Conservation (phyloP, 2,797 vertebrate species). For the Cyclura pinguis region DNA sequence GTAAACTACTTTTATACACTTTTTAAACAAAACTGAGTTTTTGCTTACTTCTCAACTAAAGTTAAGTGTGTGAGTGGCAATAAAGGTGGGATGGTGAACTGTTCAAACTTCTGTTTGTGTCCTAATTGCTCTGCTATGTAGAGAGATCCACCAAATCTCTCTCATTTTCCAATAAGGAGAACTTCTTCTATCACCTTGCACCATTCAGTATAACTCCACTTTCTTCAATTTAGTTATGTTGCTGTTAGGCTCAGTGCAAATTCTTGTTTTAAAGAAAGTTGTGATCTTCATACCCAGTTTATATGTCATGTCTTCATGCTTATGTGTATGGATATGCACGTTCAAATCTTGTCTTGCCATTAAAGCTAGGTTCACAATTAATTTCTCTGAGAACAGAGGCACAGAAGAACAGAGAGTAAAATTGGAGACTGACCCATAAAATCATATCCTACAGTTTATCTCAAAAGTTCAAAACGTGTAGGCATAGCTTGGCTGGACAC, state of each 20-base stretch:
- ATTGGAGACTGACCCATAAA: fast-evolving
- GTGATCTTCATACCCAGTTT: not conserved
- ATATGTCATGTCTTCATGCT: not conserved
- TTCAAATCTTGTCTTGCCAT: not conserved
- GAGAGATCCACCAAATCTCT: too few species aligned
- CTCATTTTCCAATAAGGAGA: too few species aligned
- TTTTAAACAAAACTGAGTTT: too few species aligned
- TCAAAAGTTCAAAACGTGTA: not conserved
- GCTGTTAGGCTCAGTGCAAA: not conserved
- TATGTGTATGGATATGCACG: not conserved
- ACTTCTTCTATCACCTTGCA: too few species aligned
- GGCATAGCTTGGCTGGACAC: not conserved
- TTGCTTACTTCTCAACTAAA: too few species aligned
- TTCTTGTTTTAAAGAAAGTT: not conserved
- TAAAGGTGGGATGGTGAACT: too few species aligned
- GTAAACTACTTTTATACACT: too few species aligned
- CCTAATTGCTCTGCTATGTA: too few species aligned
- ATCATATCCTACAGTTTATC: not conserved
- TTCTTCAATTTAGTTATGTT: too few species aligned
- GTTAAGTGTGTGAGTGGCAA: too few species aligned
- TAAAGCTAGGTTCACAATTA: not conserved
- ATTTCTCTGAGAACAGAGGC: not conserved
- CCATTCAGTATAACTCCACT: too few species aligned
- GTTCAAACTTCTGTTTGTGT: too few species aligned
- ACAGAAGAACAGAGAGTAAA: not conserved